Evolutionary conservation across 2,797 vertebrate genomes (phyloP).

Genomic region (Coilia nasus): DNA sequence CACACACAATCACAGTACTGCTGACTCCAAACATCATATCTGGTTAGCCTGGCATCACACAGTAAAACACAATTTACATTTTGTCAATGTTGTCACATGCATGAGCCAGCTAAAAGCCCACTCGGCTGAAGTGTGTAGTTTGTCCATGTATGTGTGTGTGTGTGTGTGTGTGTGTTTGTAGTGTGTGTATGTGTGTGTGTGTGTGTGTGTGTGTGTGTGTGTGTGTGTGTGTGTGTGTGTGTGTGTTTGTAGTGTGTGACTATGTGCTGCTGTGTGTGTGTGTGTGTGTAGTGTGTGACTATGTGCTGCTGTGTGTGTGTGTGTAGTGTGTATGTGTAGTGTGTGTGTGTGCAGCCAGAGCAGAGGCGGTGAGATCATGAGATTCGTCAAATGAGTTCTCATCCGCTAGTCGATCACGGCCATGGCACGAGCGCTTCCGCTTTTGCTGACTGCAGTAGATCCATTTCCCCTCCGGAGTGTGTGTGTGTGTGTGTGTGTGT

Average conservation of each 20-base stretch:
- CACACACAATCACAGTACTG: no score
- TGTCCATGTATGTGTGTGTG: no score
- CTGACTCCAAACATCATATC: neutral
- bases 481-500: neutral
- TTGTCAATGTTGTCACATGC: neutral
- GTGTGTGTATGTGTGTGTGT: no score
- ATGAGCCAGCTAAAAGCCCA: neutral
- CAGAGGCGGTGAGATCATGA: neutral
- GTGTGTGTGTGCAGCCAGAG: no score
- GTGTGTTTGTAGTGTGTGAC: neutral
- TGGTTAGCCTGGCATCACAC: neutral
- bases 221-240: neutral
- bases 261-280: neutral
- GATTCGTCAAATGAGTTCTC: slow-evolving; percentile 8
- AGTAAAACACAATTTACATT: slow-evolving; percentile 2
- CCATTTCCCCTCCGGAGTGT: neutral
- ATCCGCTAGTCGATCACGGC: neutral
- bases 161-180: no score
- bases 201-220: neutral
- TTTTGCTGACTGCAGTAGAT: neutral
- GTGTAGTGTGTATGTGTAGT: no score
- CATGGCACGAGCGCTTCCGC: neutral
- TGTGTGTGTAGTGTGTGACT: neutral
- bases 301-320: no score
- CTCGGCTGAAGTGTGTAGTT: neutral